phyloP scores from a whole-genome alignment of 2,113 vertebrate genomes.

The Perca fluviatilis region DNA sequence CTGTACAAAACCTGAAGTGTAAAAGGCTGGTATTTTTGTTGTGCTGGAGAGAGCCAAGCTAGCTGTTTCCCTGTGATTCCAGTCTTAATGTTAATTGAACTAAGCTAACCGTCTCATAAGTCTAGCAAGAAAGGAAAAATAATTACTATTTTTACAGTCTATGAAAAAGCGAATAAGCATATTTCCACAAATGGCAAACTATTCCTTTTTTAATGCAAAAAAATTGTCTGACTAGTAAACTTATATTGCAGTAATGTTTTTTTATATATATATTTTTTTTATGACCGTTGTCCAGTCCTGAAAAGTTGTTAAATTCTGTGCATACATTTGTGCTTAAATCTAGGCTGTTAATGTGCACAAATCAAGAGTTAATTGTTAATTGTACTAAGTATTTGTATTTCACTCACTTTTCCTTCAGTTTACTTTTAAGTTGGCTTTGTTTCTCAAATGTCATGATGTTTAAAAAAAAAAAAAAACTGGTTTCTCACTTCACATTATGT shows the following conservation, averaged over 20 bases:
- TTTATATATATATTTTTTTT: background rate
- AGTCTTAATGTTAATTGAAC: background rate
- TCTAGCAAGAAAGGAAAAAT: background rate
- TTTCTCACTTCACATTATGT: conserved; percentile 60
- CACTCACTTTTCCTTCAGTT: conserved; percentile 20
- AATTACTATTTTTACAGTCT: too few relatives aligned
- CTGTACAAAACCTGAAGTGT: background rate
- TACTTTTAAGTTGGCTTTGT: conserved; percentile 33
- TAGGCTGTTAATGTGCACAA: background rate
- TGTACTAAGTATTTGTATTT: too few relatives aligned
- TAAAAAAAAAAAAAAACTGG: background rate
- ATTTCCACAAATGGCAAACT: background rate
- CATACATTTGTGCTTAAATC: background rate
- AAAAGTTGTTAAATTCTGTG: background rate
- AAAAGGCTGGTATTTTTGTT: background rate
- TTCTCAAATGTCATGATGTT: conserved; percentile 51
- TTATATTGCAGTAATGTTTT: background rate
- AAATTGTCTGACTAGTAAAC: background rate
- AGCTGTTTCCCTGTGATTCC: background rate
- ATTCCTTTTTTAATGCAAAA: background rate
- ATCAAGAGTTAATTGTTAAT: conserved; percentile 48
- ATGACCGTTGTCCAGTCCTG: background rate
- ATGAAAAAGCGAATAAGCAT: background rate
- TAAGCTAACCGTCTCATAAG: background rate
- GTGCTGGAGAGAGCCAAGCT: background rate